Base-by-base conservation (phyloP, 2,888 invertebrate species). In the Chaetogeoica ovagalla region DNA sequence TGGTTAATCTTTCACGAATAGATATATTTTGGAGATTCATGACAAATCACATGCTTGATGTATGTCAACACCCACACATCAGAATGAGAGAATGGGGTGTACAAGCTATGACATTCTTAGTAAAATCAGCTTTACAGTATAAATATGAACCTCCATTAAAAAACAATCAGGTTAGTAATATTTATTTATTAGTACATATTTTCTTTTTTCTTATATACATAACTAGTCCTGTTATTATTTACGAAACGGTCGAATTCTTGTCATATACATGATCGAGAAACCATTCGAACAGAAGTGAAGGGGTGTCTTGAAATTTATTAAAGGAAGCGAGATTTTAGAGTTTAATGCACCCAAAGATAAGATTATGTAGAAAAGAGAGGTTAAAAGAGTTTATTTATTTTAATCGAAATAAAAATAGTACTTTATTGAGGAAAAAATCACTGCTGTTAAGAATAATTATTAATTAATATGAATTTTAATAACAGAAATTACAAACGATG, bases 11-110 rank as follows among this genome's bases (percentile, higher is more conserved):
- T 89, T 91, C 93, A 70, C 89, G 98, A 77, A 94, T 98, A 65
- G 95, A 97, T 86, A 94, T 97, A 0, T 90, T 97, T 84, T 98
- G 98, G 98, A 90, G 94, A 83, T 97, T 97, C 0, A 89, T 98
- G 79, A 97, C 97, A 0, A 95, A 95, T 86, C 98, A 98, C 87
- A 89, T 98, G n/a, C 87, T 98, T 68, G 97, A 97, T 88, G 96
- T 97, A 82, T 97, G 97, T 85, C 95, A 96, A 86, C 97, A 97
- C 87, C 95, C 97, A 0, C 96, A 96, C 85, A 94, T 95, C 83
- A 88, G 95, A 83, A 95, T 98, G 95, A 89, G 98, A 59, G 97
- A 97, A 86, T 98, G 97, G 97, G 98, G 98, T 0, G 97, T 97
- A 0, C 97, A 97, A 87, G 97, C 97, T 0, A 92, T 98, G 76